phyloP scores from a whole-genome alignment of 2,888 invertebrate species.

The Cryptus viduatorius region DNA sequence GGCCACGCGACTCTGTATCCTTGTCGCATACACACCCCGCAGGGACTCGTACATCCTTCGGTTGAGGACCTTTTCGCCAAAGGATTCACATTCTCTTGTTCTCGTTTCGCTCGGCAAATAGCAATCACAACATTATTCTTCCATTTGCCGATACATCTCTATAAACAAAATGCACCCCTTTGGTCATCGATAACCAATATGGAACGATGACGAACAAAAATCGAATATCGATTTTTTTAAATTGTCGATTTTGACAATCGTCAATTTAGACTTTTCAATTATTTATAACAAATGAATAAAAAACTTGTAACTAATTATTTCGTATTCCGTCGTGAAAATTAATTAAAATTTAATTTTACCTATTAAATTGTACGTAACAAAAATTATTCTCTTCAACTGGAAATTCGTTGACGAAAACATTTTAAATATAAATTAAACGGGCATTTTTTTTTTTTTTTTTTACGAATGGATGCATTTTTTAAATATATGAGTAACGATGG shows the following conservation, averaged over 20 bases:
- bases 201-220: not conserved
- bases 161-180: conserved; percentile 20
- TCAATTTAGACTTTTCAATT: not conserved
- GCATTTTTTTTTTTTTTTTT: not conserved
- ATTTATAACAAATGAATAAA: not conserved
- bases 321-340: too few relatives aligned
- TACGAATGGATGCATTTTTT: not conserved
- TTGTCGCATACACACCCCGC: conserved; percentile 72
- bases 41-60: conserved; percentile 64
- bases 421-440: not conserved
- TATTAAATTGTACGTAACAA: not conserved
- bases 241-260: not conserved
- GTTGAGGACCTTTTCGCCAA: conserved; percentile 74
- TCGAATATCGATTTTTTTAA: not conserved
- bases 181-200: not conserved
- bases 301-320: too few relatives aligned
- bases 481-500: not conserved
- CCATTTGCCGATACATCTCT: conserved; percentile 68
- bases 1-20: conserved; percentile 74
- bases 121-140: conserved; percentile 79
- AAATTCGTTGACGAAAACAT: not conserved
- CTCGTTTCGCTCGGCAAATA: conserved; percentile 28
- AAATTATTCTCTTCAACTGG: not conserved
- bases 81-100: conserved; percentile 72
- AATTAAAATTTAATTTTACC: too few relatives aligned